A percentile compares a stretch with the other conserved stretches of the same genome.
phyloP scores from a whole-genome alignment of 92 coral and sea anemone species.

The Actinostola sp. region DNA sequence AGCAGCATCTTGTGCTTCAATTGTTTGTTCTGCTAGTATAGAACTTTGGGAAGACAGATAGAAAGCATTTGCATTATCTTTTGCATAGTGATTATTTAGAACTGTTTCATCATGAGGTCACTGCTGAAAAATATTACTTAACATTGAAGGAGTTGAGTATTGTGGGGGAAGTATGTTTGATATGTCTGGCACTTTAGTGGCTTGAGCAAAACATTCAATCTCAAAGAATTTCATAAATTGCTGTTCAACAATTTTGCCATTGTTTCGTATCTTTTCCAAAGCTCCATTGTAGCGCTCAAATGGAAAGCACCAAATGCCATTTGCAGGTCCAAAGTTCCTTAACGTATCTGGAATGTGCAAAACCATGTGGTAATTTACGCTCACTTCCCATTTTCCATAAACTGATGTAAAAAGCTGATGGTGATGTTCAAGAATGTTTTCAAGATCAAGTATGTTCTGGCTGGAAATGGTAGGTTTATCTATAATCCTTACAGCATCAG shows the following conservation, averaged over 20 bases:
- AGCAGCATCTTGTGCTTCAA: constrained; percentile 1
- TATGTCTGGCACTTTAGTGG: constrained; percentile 1
- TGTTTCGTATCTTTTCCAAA: constrained; percentile 22
- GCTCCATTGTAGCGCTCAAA: constrained; percentile 45
- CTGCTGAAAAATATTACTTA: not conserved
- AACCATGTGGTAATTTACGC: constrained; percentile 55
- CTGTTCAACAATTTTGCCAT: constrained; percentile 45
- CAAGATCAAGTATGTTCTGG: constrained; percentile 16
- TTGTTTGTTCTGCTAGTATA: not conserved
- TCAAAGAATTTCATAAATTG: constrained; percentile 25
- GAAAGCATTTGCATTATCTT: constrained; percentile 4
- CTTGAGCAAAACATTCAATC: constrained; percentile 12
- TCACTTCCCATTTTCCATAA: constrained; percentile 37
- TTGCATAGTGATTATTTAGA: not conserved
- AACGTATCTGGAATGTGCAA: constrained; percentile 31
- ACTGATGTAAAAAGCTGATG: constrained; percentile 20
- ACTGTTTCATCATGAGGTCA: not conserved
- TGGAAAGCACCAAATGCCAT: constrained; percentile 53
- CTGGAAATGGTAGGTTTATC: constrained; percentile 11
- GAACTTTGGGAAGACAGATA: not conserved
- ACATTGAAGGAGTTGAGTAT: not conserved
- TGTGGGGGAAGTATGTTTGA: not conserved
- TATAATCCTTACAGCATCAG: constrained; percentile 38
- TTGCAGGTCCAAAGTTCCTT: constrained; percentile 40
- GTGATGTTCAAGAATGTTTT: constrained; percentile 20